These are phyloP conservation scores for Lymantria monacha DNA, from an alignment of 2,888 invertebrate genomes.

Conservation along the genomic window DNA sequence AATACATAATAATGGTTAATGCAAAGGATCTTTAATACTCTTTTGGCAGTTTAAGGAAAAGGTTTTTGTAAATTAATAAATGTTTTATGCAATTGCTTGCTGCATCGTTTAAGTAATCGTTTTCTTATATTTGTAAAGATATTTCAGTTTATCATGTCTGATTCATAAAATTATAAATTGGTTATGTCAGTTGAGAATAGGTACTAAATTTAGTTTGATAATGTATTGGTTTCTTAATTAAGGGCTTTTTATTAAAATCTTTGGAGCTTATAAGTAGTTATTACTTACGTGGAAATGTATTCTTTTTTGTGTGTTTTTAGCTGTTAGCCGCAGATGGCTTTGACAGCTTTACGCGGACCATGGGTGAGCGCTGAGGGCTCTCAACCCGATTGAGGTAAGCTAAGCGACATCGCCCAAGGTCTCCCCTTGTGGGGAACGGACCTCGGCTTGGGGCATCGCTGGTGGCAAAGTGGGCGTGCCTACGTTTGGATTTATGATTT, in stretches of 20 bases:
- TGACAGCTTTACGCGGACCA: too few species aligned
- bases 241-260: not conserved
- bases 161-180: constrained; percentile 10
- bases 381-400: too few species aligned
- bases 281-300: too few species aligned
- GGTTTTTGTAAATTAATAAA: too few species aligned
- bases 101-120: constrained; percentile 19
- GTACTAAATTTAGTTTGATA: not conserved
- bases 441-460: too few species aligned
- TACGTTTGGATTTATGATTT: too few species aligned
- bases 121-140: constrained; percentile 10
- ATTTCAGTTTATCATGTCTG: not conserved
- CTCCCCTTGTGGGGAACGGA: too few species aligned
- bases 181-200: not conserved
- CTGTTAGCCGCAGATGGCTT: too few species aligned
- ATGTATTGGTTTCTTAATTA: not conserved
- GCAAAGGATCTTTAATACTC: constrained; percentile 33
- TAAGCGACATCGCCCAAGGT: too few species aligned
- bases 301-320: too few species aligned
- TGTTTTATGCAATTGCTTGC: constrained; percentile 9
- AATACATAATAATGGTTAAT: constrained; percentile 17
- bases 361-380: too few species aligned
- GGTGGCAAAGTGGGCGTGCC: too few species aligned
- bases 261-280: not conserved
- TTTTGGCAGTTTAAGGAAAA: constrained; percentile 30